These are phyloP conservation scores for Henicopernis longicauda DNA, from an alignment of 2,113 vertebrate species.

Conservation along the genomic window DNA sequence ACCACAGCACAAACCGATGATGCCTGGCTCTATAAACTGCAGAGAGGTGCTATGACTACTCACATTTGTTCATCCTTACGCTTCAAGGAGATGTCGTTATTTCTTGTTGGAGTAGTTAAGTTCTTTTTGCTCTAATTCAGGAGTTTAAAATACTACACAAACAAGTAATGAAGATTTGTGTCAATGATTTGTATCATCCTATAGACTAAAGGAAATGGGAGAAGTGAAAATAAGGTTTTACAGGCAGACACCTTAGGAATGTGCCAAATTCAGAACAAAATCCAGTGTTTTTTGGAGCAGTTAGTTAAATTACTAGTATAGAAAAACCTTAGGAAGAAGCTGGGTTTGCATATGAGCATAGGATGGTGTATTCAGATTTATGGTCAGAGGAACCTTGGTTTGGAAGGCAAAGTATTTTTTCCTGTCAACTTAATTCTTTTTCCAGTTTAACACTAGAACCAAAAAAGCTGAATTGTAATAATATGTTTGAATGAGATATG, in stretches of 20 bases:
- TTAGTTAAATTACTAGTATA: neutral
- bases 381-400: neutral
- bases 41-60: neutral
- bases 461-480: neutral
- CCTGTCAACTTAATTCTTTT: neutral
- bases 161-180: neutral
- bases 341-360: neutral
- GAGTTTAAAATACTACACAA: neutral
- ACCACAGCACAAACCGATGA: neutral
- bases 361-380: neutral
- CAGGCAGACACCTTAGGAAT: neutral
- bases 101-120: neutral
- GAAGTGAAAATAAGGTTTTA: neutral
- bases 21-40: neutral
- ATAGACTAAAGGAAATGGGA: neutral
- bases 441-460: neutral
- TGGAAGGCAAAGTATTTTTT: neutral
- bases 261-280: neutral
- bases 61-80: neutral
- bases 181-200: neutral
- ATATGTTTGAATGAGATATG: neutral
- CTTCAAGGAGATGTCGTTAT: neutral
- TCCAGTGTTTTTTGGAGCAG: neutral
- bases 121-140: neutral
- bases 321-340: neutral